Evolutionary conservation across 2,888 invertebrate species (phyloP).

Genomic region (Omphaloscelis lunosa): DNA sequence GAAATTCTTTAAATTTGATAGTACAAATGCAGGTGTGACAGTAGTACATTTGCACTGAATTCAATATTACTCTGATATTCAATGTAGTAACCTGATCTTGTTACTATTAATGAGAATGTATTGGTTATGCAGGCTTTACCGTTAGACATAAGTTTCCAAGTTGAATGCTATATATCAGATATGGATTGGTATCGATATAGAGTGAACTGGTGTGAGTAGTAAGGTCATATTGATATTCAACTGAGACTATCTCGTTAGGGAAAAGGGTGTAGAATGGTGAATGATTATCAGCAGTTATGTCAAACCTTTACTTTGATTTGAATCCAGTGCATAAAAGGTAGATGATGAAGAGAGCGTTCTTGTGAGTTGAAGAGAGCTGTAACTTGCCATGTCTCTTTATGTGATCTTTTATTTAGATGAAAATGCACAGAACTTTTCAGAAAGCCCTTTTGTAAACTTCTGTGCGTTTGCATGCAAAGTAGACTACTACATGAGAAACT

Average conservation of each 20-base stretch:
- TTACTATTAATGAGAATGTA: slow-evolving; percentile 7
- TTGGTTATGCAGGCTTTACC: slow-evolving; percentile 9
- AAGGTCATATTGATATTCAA: slow-evolving; percentile 26
- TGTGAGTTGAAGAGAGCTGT: neutral
- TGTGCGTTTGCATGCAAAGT: no score
- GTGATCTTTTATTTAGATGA: neutral
- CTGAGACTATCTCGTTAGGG: neutral
- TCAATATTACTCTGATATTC: slow-evolving; percentile 15
- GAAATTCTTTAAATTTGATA: slow-evolving; percentile 1
- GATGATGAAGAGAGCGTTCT: neutral
- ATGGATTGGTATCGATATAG: slow-evolving; percentile 11
- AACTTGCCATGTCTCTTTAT: neutral
- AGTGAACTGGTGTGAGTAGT: slow-evolving; percentile 14
- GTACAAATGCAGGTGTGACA: slow-evolving; percentile 22
- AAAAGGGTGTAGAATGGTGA: neutral
- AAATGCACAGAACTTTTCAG: no score
- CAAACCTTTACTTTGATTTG: neutral
- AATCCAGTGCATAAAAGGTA: no score
- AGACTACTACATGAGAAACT: neutral
- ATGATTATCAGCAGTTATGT: neutral
- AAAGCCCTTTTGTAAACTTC: no score
- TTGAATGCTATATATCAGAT: slow-evolving; percentile 10
- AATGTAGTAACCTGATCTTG: slow-evolving; percentile 38
- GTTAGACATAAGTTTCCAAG: slow-evolving; percentile 29
- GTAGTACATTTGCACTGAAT: slow-evolving; percentile 27